Conservation (phyloP, 2,888 invertebrate species). For the Lingula anatina region DNA sequence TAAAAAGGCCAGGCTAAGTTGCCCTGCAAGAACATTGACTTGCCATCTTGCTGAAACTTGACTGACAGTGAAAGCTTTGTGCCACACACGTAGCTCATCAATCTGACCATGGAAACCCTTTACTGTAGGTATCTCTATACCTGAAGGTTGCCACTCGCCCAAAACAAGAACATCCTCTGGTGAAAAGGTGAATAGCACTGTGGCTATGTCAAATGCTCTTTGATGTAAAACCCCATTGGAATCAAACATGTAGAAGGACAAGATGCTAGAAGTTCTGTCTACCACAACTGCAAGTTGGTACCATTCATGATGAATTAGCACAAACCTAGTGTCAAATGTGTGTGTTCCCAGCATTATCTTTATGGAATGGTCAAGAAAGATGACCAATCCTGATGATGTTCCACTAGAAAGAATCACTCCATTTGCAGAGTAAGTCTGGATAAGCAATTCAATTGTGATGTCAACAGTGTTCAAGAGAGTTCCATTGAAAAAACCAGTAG, state of each 20-base stretch:
- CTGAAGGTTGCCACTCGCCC: slow-evolving; percentile 7
- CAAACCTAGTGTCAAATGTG: too few relatives aligned
- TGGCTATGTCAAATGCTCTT: background rate
- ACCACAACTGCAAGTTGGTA: too few relatives aligned
- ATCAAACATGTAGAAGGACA: too few relatives aligned
- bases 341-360: too few relatives aligned
- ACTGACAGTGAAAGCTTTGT: slow-evolving; percentile 7
- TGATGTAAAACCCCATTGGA: too few relatives aligned
- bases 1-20: background rate
- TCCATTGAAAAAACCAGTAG: slow-evolving; percentile 6
- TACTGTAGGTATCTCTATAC: background rate
- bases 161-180: slow-evolving; percentile 6
- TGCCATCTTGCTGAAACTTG: background rate
- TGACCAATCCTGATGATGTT: too few relatives aligned
- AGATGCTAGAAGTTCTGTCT: too few relatives aligned
- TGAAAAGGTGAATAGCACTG: slow-evolving; percentile 1
- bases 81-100: slow-evolving; percentile 20
- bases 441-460: slow-evolving; percentile 13
- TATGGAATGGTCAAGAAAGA: too few relatives aligned
- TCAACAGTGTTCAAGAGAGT: slow-evolving; percentile 11
- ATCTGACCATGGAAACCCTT: slow-evolving; percentile 12
- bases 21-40: background rate
- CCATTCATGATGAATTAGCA: too few relatives aligned
- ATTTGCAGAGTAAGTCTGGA: slow-evolving; percentile 8
- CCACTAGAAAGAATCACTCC: slow-evolving; percentile 16